A percentile compares a stretch with the other conserved stretches of the same genome.
Evolutionary conservation across 1,140 invertebrate genomes (phyloP).

Genomic region (Heliconius eleuchia): DNA sequence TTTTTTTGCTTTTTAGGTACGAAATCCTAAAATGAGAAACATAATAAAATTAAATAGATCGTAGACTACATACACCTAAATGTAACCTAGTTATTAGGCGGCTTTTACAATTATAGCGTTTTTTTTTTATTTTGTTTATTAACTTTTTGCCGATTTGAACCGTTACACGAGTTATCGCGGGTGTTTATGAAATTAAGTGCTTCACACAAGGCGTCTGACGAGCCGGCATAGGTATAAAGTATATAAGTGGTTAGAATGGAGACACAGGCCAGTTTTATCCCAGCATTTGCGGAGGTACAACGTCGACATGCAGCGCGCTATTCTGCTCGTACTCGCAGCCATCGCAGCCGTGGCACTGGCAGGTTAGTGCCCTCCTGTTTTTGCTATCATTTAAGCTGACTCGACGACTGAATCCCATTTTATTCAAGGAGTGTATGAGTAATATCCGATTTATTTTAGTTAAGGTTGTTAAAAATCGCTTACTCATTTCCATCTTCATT

Average conservation of each 20-base stretch:
- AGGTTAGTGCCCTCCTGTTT: slow-evolving; percentile 76
- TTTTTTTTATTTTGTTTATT: slow-evolving; percentile 20
- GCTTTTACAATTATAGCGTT: slow-evolving; percentile 13
- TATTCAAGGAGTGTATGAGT: slow-evolving; percentile 40
- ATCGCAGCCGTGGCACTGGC: slow-evolving; percentile 62
- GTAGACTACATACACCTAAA: neutral
- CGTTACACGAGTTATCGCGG: slow-evolving; percentile 52
- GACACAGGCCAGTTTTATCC: slow-evolving; percentile 58
- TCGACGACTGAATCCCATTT: slow-evolving; percentile 49
- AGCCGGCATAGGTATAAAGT: slow-evolving; percentile 44
- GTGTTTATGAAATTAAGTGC: slow-evolving; percentile 47
- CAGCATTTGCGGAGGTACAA: slow-evolving; percentile 47
- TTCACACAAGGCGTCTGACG: slow-evolving; percentile 43
- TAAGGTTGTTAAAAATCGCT: slow-evolving; percentile 37
- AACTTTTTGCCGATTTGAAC: slow-evolving; percentile 44
- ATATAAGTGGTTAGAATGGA: slow-evolving; percentile 60
- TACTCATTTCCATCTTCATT: slow-evolving; percentile 23
- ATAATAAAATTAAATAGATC: neutral
- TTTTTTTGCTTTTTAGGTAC: neutral
- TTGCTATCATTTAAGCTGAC: slow-evolving; percentile 51
- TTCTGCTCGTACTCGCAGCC: slow-evolving; percentile 57
- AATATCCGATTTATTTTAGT: slow-evolving; percentile 51
- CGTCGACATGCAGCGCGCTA: slow-evolving; percentile 62
- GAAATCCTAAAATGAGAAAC: neutral
- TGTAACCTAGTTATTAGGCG: slow-evolving; percentile 1